phyloP scores from a whole-genome alignment of 2,888 invertebrate genomes.

The Eumacrocentrus americanus region DNA sequence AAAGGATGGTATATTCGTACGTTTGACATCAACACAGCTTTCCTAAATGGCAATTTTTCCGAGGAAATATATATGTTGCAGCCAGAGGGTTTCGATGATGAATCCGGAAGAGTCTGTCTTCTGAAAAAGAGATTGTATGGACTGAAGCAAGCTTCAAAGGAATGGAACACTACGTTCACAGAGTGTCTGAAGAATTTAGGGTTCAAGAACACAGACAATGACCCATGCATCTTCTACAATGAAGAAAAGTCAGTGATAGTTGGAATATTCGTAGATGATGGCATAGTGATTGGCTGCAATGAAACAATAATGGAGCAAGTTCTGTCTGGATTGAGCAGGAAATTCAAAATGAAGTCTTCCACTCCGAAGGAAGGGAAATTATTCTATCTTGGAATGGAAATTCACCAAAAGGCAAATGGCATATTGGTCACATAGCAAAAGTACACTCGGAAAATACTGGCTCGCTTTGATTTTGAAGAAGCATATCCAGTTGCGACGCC shows the following conservation, averaged over 20 bases:
- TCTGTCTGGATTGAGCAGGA: conserved; percentile 26
- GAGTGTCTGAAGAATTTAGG: conserved; percentile 35
- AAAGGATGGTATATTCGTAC: conserved; percentile 34
- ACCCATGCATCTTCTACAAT: conserved; percentile 44
- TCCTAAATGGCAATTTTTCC: conserved; percentile 37
- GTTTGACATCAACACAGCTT: conserved; percentile 41
- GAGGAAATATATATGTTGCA: conserved; percentile 41
- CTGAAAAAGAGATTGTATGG: conserved; percentile 46
- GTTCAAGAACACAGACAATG: conserved; percentile 42
- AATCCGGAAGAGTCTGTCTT: conserved; percentile 35
- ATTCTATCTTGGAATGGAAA: conserved; percentile 42
- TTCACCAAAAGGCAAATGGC: conserved; percentile 33
- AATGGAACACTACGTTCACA: conserved; percentile 43
- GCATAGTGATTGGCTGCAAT: conserved; percentile 35
- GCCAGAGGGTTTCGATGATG: conserved; percentile 41
- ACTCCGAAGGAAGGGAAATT: conserved; percentile 22
- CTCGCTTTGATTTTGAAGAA: conserved; percentile 18
- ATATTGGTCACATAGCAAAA: conserved; percentile 43
- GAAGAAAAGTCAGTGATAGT: conserved; percentile 35
- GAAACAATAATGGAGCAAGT: conserved; percentile 32
- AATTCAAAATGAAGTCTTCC: conserved; percentile 37
- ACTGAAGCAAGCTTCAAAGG: conserved; percentile 45
- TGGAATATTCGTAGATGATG: conserved; percentile 42
- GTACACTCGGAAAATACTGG: conserved; percentile 41
- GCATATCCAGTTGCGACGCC: conserved; percentile 37